A percentile compares a stretch with the other conserved stretches of the same genome.
Evolutionary conservation across 2,797 vertebrate genomes (phyloP).

Genomic region (Melanotaenia maccullochi): DNA sequence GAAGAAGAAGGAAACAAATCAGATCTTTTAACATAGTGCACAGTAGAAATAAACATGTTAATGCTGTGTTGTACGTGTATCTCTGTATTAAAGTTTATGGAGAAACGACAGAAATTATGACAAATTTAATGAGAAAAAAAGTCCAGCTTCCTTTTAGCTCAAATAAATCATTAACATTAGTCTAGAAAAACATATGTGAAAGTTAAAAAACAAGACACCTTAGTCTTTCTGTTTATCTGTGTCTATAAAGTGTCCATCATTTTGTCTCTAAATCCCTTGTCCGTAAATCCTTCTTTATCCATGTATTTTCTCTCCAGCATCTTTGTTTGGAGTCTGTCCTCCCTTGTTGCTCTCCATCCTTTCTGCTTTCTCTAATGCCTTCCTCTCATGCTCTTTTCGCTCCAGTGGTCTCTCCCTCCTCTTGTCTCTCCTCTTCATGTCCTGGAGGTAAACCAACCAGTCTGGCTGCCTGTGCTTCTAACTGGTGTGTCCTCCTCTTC

Average conservation of each 20-base stretch:
- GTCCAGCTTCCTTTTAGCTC: background rate
- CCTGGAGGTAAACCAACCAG: conserved; percentile 57
- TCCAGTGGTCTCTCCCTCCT: conserved; percentile 65
- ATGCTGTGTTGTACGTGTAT: no score
- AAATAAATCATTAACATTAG: background rate
- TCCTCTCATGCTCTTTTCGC: conserved; percentile 68
- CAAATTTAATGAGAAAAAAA: background rate
- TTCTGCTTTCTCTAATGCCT: conserved; percentile 56
- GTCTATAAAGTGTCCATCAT: conserved; percentile 25
- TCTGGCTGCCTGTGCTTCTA: conserved; percentile 49
- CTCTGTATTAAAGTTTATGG: background rate
- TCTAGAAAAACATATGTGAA: background rate
- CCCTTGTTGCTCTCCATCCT: conserved; percentile 52
- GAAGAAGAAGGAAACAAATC: no score
- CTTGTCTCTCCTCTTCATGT: conserved; percentile 62
- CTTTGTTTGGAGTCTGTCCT: conserved; percentile 34
- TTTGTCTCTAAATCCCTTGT: conserved; percentile 23
- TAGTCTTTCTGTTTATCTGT: conserved; percentile 15
- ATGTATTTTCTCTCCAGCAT: conserved; percentile 52
- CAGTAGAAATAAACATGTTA: background rate
- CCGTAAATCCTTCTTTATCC: conserved; percentile 39
- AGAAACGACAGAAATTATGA: background rate
- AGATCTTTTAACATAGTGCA: no score
- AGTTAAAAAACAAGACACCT: background rate
- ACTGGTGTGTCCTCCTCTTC: conserved; percentile 65